phyloP scores from a whole-genome alignment of 2,888 invertebrate genomes.

The Pseudococcus jackbeardsleyi region DNA sequence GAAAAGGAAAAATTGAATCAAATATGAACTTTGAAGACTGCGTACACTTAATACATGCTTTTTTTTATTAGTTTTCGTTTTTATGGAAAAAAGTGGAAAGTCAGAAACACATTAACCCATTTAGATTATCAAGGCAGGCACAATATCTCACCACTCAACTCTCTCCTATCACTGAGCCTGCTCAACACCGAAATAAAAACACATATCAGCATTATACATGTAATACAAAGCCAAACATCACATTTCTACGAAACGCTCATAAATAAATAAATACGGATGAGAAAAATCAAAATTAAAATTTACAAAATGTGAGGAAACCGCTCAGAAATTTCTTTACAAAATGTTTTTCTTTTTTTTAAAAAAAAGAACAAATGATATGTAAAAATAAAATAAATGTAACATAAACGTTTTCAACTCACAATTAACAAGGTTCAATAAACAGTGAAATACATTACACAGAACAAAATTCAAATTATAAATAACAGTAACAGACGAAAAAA shows the following conservation, averaged over 20 bases:
- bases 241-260: conserved; percentile 51
- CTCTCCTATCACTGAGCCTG: neutral
- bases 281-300: neutral
- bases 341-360: neutral
- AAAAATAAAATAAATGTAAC: conserved; percentile 48
- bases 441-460: conserved; percentile 39
- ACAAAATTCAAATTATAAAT: conserved; percentile 34
- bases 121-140: too few relatives aligned
- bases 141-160: neutral
- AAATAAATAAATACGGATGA: conserved; percentile 39
- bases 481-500: conserved; percentile 29
- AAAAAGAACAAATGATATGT: conserved; percentile 57
- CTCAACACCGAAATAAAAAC: neutral
- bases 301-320: conserved; percentile 40
- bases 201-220: conserved; percentile 54
- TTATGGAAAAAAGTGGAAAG: too few relatives aligned
- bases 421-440: neutral
- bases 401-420: neutral
- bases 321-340: conserved; percentile 39
- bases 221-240: conserved; percentile 57
- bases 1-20: too few relatives aligned
- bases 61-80: too few relatives aligned
- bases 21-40: too few relatives aligned
- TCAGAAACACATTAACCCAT: too few relatives aligned
- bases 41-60: too few relatives aligned